Evolutionary conservation across 37 sponge, comb jelly and placozoan genomes (phyloP), one percentile per base, ranked within the genome.

Genomic region (Dysidea cf. avara): DNA sequence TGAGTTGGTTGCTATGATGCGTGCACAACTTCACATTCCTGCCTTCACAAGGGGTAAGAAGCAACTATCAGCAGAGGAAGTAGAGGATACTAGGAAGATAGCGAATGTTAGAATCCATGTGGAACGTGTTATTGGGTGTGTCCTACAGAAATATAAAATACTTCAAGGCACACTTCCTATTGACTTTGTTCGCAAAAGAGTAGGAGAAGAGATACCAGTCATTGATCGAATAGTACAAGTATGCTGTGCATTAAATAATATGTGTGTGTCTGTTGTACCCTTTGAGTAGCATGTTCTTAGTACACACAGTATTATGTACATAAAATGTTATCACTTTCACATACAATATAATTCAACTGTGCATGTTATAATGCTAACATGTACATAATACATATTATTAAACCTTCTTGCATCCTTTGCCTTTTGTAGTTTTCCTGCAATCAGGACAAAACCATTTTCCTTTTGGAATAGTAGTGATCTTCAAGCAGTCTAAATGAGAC

Each of bases 91-190:
- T 26, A 22, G 83, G 20, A 54, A 48, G 1, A 85, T 90, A 14
- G 91, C 87, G 7, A 85, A 90, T 81, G 87, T 90, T n/a, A 36
- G 82, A 16, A 90, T 90, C 12, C 91, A 90, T 54, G 91, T 90
- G 0, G 87, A 90, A 74, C 30, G 83, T 11, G 79, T 90, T 5
- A 90, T 90, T 36, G 87, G 87, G 7, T 24, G 3, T 31, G 75
- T 90, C 2, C 31, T 75, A 33, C 77, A 82, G 51, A 85, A 80
- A 48, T 90, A 80, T 36, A 30, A 64, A 14, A 73, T 90, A 34
- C 55, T 89, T 7, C 60, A 66, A 24, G 51, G 56, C 7, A 89
- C 85, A 38, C 43, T 71, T 20, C 83, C 78, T 30, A 70, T 84
- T 39, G 71, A 79, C 7, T 84, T 74, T 68, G 62, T 81, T 31